Conservation (phyloP, 2,797 vertebrate genomes). For the Cacajao melanocephalus region DNA sequence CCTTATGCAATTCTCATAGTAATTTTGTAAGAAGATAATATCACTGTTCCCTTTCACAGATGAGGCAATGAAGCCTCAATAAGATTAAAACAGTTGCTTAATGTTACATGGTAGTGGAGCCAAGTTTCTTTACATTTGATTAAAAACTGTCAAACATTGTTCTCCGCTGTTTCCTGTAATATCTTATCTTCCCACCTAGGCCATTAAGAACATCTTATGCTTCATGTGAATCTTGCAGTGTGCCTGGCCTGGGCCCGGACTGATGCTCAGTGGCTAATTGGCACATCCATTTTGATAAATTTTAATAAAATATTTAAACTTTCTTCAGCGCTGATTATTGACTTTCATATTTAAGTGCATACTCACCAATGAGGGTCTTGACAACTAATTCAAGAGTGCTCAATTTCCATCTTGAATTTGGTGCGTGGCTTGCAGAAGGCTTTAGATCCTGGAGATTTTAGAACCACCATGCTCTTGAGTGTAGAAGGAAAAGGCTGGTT, state of each 20-base stretch:
- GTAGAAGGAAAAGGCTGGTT: not conserved
- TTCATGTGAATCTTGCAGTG: not conserved
- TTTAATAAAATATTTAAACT: not conserved
- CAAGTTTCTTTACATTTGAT: not conserved
- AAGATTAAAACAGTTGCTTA: not conserved
- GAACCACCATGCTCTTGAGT: not conserved
- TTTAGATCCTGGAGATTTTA: not conserved
- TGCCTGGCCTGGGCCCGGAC: not conserved
- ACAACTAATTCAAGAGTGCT: not conserved
- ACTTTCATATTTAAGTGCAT: not conserved
- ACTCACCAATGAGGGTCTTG: not conserved
- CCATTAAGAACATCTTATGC: not conserved
- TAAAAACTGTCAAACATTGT: not conserved
- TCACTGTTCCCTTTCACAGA: conserved; percentile 31
- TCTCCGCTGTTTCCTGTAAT: not conserved
- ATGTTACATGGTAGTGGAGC: not conserved
- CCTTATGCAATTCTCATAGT: not conserved
- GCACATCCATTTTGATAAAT: not conserved
- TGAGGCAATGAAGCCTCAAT: not conserved
- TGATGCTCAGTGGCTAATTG: not conserved
- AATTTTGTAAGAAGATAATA: not conserved
- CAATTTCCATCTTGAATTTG: not conserved
- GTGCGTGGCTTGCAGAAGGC: not conserved
- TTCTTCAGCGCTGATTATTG: not conserved
- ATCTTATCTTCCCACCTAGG: not conserved